Percentiles rank a stretch among this genome's conserved stretches.
Conservation (phyloP, 2,113 vertebrate species). For the Rynchops niger region DNA sequence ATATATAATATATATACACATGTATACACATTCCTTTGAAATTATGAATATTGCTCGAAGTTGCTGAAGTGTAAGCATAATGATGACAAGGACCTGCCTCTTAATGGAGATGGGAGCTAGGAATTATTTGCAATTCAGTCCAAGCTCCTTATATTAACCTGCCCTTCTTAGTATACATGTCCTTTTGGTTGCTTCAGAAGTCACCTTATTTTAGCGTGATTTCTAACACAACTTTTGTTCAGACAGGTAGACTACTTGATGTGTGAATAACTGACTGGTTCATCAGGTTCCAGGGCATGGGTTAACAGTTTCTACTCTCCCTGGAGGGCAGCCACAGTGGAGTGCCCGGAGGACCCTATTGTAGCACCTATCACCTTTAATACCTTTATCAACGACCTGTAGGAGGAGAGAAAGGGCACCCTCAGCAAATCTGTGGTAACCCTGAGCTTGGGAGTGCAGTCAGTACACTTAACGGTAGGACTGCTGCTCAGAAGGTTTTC, state of each 20-base stretch:
- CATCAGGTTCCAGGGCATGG: accelerated
- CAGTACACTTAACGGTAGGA: not conserved
- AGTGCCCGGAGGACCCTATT: not conserved
- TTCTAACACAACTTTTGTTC: not conserved
- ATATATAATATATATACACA: not conserved
- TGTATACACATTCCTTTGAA: not conserved
- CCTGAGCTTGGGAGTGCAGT: not conserved
- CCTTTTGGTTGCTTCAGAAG: not conserved
- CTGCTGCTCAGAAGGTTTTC: not conserved
- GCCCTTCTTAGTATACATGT: not conserved
- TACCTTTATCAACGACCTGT: not conserved
- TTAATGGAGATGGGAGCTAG: not conserved
- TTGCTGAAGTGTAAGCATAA: not conserved
- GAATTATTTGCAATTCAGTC: not conserved
- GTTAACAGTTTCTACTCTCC: not conserved
- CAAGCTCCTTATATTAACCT: not conserved
- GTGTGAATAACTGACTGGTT: not conserved
- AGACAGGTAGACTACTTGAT: not conserved
- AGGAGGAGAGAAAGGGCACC: not conserved
- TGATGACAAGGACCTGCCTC: not conserved
- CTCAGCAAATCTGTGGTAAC: not conserved
- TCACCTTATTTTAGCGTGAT: not conserved
- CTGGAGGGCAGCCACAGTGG: not conserved
- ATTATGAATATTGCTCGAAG: not conserved
- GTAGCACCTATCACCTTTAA: not conserved